Evolutionary conservation across 1,140 invertebrate genomes (phyloP).

Genomic region (Zaprionus nigranus): DNA sequence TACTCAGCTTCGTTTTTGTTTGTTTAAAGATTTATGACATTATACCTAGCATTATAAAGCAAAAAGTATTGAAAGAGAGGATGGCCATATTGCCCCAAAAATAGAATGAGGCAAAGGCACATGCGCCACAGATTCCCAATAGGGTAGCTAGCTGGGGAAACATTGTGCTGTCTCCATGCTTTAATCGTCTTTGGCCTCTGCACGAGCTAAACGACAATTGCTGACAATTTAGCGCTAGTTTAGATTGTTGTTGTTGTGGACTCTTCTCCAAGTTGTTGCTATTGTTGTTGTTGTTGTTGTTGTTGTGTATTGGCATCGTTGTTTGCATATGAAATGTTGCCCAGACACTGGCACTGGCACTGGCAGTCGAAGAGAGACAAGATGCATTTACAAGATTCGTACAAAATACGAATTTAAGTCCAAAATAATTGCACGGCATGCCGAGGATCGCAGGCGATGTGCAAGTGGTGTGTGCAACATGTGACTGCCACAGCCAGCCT

Average conservation of each 20-base stretch:
- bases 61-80: too few species aligned
- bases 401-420: constrained; percentile 84
- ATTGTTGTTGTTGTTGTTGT: constrained; percentile 8
- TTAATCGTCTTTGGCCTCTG: background rate
- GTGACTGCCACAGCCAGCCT: constrained; percentile 31
- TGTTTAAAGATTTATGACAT: too few species aligned
- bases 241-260: constrained; percentile 10
- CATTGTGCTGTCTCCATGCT: too few species aligned
- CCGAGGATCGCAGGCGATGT: constrained; percentile 50
- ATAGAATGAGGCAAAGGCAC: too few species aligned
- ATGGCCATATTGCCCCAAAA: too few species aligned
- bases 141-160: too few species aligned
- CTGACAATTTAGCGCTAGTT: constrained; percentile 69
- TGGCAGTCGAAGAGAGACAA: constrained; percentile 55
- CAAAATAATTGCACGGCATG: constrained; percentile 84
- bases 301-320: constrained; percentile 21
- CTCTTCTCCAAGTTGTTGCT: background rate
- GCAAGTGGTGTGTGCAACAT: constrained; percentile 45
- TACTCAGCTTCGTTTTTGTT: too few species aligned
- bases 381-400: constrained; percentile 81
- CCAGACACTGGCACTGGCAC: constrained; percentile 10
- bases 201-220: constrained; percentile 54
- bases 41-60: too few species aligned
- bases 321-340: constrained; percentile 52
- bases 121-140: too few species aligned